These are phyloP conservation scores for Hofmannophila pseudospretella DNA, from an alignment of 2,888 invertebrate species.

Conservation along the genomic window DNA sequence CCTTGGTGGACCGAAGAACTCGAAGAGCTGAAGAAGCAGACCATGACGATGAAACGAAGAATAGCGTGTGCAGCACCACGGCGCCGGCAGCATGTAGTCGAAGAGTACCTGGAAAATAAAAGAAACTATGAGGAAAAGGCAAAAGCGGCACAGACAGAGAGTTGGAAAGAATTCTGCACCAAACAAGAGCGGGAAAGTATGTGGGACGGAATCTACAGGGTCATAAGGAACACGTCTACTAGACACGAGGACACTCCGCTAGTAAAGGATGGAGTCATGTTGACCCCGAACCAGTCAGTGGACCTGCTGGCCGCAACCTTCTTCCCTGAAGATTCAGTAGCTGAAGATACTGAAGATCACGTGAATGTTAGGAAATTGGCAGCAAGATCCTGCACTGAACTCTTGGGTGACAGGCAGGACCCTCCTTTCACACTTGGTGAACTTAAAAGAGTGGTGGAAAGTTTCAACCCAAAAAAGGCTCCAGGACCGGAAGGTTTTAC, in stretches of 20 bases:
- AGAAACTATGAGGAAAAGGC: not conserved
- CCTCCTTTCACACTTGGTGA: constrained; percentile 10
- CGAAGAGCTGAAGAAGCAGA: constrained; percentile 8
- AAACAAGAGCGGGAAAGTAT: constrained; percentile 9
- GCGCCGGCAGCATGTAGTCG: constrained; percentile 9
- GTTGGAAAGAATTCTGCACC: constrained; percentile 10
- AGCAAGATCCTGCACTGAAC: not conserved
- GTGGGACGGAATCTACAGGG: constrained; percentile 11
- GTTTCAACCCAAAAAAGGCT: constrained; percentile 12
- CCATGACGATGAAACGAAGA: constrained; percentile 12
- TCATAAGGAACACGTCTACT: constrained; percentile 1
- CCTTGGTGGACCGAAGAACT: constrained; percentile 19
- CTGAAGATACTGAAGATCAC: not conserved
- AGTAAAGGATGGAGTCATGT: not conserved
- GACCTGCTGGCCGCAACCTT: constrained; percentile 6
- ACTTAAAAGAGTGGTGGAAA: not conserved
- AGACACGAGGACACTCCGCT: constrained; percentile 7
- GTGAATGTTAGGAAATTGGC: too few relatives aligned
- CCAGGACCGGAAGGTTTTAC: constrained; percentile 15
- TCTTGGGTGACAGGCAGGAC: too few relatives aligned
- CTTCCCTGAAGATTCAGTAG: constrained; percentile 1
- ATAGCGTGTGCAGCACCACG: constrained; percentile 13
- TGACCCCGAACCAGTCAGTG: constrained; percentile 7
- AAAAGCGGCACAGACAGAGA: not conserved
- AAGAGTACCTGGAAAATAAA: not conserved